Percentiles rank a stretch among this genome's conserved stretches.
Evolutionary conservation across 2,113 vertebrate species (phyloP).

Genomic region (Odocoileus virginianus): DNA sequence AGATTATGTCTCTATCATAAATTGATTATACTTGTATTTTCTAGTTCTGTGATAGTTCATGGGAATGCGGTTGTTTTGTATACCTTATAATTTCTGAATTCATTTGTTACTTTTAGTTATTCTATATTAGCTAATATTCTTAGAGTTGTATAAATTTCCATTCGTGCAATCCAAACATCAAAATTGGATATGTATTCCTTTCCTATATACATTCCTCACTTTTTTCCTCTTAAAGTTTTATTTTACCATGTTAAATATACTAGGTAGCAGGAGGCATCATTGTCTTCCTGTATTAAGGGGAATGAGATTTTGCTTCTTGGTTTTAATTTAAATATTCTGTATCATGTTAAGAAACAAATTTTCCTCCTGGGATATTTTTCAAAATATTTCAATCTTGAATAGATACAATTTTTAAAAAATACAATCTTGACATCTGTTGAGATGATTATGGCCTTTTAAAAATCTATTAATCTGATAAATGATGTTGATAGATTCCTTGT

Average conservation of each 20-base stretch:
- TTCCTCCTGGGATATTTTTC: background rate
- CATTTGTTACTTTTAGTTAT: background rate
- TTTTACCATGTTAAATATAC: conserved; percentile 7
- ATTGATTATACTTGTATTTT: conserved; percentile 4
- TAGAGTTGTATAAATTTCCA: background rate
- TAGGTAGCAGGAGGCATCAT: background rate
- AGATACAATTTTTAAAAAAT: background rate
- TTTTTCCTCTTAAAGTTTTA: conserved; percentile 21
- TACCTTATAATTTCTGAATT: background rate
- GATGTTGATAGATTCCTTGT: background rate
- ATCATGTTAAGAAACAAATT: conserved; percentile 11
- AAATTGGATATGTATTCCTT: conserved; percentile 25
- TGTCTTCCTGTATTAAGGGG: background rate
- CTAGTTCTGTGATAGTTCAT: background rate
- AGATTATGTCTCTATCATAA: background rate
- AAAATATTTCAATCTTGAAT: background rate
- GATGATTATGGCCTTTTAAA: background rate
- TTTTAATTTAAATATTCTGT: conserved; percentile 24
- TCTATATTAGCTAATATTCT: background rate
- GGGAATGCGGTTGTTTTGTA: background rate
- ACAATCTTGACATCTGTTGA: background rate
- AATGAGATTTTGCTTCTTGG: conserved; percentile 23
- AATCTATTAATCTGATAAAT: background rate
- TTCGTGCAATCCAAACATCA: background rate
- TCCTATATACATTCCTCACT: background rate